Evolutionary conservation across 2,888 invertebrate species (phyloP).

Genomic region (Hyppa rectilinea): DNA sequence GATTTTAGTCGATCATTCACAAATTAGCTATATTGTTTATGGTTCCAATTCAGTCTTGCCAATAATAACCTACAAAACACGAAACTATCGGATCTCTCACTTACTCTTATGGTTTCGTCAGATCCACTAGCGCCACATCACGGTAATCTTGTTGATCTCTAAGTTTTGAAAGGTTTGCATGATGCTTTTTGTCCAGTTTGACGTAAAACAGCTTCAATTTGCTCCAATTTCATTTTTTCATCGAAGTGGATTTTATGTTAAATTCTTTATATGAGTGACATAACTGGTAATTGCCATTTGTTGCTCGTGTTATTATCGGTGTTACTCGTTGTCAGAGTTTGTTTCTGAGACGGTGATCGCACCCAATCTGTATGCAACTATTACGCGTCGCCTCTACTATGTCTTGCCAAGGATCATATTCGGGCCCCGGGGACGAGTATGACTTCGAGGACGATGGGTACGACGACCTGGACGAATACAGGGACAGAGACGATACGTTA

Average conservation of each 20-base stretch:
- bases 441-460: constrained; percentile 94
- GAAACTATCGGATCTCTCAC: constrained; percentile 71
- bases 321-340: constrained; percentile 78
- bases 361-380: constrained; percentile 90
- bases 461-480: constrained; percentile 93
- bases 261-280: constrained; percentile 86
- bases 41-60: constrained; percentile 50
- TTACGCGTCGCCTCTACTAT: constrained; percentile 91
- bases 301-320: constrained; percentile 74
- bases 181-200: constrained; percentile 87
- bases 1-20: constrained; percentile 36
- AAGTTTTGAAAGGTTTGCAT: constrained; percentile 67
- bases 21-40: constrained; percentile 71
- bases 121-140: constrained; percentile 62
- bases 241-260: constrained; percentile 76
- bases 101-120: constrained; percentile 52
- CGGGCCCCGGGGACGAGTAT: constrained; percentile 93
- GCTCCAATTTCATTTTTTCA: constrained; percentile 82
- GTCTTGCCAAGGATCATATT: constrained; percentile 93
- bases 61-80: background rate
- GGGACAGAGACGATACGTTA: constrained; percentile 91
- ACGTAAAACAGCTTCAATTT: constrained; percentile 87
- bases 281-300: constrained; percentile 77
- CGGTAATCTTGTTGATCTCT: constrained; percentile 47
- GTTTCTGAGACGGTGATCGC: constrained; percentile 83